Evolutionary conservation across 2,888 invertebrate genomes (phyloP), one percentile per base, ranked within the genome.

Genomic region (Tubiluchus corallicola): DNA sequence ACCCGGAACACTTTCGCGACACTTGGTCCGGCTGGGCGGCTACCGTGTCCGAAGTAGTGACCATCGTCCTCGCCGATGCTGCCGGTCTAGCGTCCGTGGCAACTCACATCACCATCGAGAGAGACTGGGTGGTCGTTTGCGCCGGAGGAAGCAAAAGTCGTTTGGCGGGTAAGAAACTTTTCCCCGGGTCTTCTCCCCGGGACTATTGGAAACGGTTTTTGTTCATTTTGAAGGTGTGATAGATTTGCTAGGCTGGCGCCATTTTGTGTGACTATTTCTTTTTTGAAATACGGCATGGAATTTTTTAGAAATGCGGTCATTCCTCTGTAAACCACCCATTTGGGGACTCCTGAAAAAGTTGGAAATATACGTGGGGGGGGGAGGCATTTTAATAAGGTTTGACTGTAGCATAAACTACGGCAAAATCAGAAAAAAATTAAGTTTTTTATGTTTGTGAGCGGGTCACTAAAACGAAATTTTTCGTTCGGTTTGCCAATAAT

Each of bases 51-150:
- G 52, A 62, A 42, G 54, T 48, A 2, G 43, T 53, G 13, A 57
- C 67, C 42, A 65, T 68, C 19, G 18, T 59, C 1, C 50, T 67
- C 5, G 65, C 66, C n/a, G 55, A 62, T 38, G 40, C 64, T n/a
- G 58, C 64, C 2, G 55, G 56, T 40, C 51, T 68, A 38, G 62
- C 63, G 5, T 63, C 63, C 20, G 53, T 62, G 21, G 66, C 61
- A 2, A 50, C 43, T n/a, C 47, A 51, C 38, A 51, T 51, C 20
- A 39, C 48, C n/a, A 53, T 69, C 20, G 64, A 67, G 48, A 63
- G 63, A 46, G 68, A 69, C 51, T 70, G 69, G 69, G 58, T 68
- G 16, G 62, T 68, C 15, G 64, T 67, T 20, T 60, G 68, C 13
- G 61, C 66, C 45, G 55, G 51, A 0, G 53, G 56, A 20, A 59